Percentiles rank a stretch among this genome's conserved stretches.
Evolutionary conservation across 2,888 invertebrate genomes (phyloP).

Genomic region (Lasioglossum leucozonium): DNA sequence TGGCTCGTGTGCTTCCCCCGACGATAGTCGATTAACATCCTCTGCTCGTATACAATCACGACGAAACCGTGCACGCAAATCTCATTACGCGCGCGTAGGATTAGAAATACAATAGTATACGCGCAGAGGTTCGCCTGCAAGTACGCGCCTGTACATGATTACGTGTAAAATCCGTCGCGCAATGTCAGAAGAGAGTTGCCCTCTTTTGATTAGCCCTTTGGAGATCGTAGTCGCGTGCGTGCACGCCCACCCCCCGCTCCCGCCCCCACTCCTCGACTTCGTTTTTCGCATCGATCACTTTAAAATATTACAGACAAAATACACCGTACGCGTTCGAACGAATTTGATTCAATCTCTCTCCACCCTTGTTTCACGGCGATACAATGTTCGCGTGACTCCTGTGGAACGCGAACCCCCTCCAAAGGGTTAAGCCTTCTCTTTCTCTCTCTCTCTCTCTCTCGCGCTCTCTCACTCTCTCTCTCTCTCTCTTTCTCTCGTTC

Average conservation of each 20-base stretch:
- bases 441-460: slow-evolving; percentile 11
- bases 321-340: neutral
- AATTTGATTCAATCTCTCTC: neutral
- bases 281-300: neutral
- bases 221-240: slow-evolving; percentile 23
- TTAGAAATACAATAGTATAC: slow-evolving; percentile 55
- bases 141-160: slow-evolving; percentile 61
- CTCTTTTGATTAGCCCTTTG: slow-evolving; percentile 46
- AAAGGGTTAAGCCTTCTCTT: slow-evolving; percentile 39
- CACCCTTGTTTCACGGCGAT: neutral
- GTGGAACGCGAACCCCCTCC: slow-evolving; percentile 1
- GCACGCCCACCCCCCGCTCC: neutral
- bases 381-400: neutral
- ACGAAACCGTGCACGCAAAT: slow-evolving; percentile 30
- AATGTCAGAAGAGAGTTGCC: slow-evolving; percentile 61
- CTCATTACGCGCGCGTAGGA: slow-evolving; percentile 46
- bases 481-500: slow-evolving; percentile 9
- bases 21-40: slow-evolving; percentile 52
- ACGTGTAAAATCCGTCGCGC: slow-evolving; percentile 59
- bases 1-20: slow-evolving; percentile 48
- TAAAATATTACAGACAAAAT: slow-evolving; percentile 39
- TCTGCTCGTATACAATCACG: slow-evolving; percentile 51
- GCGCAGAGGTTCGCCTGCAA: slow-evolving; percentile 46
- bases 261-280: neutral
- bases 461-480: neutral